Conservation (phyloP, 2,888 invertebrate species). For the Halocaridina rubra region DNA sequence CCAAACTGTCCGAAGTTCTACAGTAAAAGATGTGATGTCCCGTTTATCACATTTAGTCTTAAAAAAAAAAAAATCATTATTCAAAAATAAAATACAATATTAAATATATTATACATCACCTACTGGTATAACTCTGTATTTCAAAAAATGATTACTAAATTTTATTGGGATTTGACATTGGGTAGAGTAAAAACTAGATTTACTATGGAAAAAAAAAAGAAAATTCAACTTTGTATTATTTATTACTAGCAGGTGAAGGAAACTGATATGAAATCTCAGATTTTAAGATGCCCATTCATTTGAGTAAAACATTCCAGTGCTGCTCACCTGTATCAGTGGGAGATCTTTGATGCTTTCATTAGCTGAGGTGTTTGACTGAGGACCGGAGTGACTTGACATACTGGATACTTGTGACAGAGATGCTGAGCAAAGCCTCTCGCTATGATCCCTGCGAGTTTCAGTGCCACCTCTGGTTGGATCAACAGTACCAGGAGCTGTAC, state of each 20-base stretch:
- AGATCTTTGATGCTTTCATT: slow-evolving; percentile 38
- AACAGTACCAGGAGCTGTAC: slow-evolving; percentile 29
- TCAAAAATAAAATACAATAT: neutral
- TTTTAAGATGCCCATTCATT: too few relatives aligned
- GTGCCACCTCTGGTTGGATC: neutral
- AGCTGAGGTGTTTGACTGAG: slow-evolving; percentile 42
- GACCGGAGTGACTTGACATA: slow-evolving; percentile 47
- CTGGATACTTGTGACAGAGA: slow-evolving; percentile 53
- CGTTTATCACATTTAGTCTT: slow-evolving; percentile 55
- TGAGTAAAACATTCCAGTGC: too few relatives aligned
- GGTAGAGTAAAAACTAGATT: too few relatives aligned
- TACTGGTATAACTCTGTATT: too few relatives aligned
- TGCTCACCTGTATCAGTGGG: slow-evolving; percentile 27
- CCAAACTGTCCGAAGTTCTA: slow-evolving; percentile 92
- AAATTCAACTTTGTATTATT: neutral
- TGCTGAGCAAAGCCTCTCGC: slow-evolving; percentile 39
- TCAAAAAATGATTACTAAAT: too few relatives aligned
- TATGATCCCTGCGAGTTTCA: slow-evolving; percentile 16
- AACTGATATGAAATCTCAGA: neutral
- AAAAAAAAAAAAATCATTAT: neutral
- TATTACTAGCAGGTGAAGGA: neutral
- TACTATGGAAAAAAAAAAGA: neutral
- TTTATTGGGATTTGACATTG: too few relatives aligned
- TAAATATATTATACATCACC: too few relatives aligned
- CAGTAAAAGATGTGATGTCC: slow-evolving; percentile 66